Conservation (phyloP, 2,113 vertebrate species). For the Anarhynchus alexandrinus region DNA sequence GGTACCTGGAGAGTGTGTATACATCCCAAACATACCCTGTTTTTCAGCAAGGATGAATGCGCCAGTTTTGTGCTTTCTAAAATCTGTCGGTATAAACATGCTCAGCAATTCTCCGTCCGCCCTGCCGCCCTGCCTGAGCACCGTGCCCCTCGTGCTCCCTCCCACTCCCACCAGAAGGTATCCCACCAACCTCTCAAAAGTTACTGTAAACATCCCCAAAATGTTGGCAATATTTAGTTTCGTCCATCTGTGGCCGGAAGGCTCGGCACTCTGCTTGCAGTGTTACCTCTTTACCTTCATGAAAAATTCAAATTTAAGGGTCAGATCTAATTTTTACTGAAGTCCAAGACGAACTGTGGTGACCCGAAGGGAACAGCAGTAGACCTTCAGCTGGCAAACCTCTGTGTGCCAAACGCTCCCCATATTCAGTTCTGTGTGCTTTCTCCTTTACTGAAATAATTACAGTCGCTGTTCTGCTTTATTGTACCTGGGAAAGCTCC, state of each 20-base stretch:
- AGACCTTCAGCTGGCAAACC: background rate
- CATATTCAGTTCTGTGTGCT: background rate
- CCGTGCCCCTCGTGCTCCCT: background rate
- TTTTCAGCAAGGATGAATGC: background rate
- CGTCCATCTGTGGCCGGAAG: background rate
- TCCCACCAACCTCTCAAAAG: background rate
- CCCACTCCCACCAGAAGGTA: background rate
- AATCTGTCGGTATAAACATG: fast-evolving
- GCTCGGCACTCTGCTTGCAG: background rate
- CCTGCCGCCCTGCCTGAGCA: background rate
- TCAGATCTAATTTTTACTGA: background rate
- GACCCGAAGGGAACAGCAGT: background rate
- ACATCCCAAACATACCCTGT: too few species aligned
- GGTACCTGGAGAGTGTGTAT: background rate
- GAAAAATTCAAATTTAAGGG: background rate
- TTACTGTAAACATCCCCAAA: background rate
- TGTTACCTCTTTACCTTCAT: background rate
- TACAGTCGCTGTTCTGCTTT: background rate
- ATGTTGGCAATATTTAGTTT: fast-evolving
- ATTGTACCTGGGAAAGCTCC: background rate
- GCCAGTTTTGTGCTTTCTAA: background rate
- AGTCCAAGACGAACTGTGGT: background rate
- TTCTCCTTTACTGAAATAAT: background rate
- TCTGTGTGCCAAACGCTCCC: background rate
- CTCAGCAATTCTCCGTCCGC: background rate